Evolutionary conservation across 1,140 invertebrate genomes (phyloP).

Genomic region (Euura saliciscinereae): DNA sequence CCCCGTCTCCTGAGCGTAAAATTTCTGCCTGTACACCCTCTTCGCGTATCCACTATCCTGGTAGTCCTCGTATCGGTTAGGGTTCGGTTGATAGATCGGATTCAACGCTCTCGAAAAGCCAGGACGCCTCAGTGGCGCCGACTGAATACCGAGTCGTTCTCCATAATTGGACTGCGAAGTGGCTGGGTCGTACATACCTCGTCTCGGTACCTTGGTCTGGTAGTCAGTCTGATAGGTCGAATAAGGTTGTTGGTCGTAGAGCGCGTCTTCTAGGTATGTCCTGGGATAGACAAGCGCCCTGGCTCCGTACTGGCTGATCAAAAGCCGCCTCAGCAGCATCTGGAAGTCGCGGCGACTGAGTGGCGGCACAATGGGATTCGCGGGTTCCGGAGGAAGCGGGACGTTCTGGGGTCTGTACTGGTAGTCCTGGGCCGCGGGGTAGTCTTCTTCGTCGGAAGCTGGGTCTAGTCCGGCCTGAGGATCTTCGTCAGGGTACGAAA

Average conservation of each 20-base stretch:
- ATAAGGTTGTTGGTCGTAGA: slow-evolving; percentile 55
- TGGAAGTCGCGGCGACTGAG: slow-evolving; percentile 55
- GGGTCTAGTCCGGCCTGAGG: neutral
- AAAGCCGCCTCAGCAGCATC: slow-evolving; percentile 43
- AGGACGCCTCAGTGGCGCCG: slow-evolving; percentile 45
- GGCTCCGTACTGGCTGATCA: slow-evolving; percentile 53
- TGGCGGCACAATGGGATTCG: slow-evolving; percentile 50
- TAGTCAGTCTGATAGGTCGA: slow-evolving; percentile 48
- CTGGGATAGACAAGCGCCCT: slow-evolving; percentile 53
- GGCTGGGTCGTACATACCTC: slow-evolving; percentile 47
- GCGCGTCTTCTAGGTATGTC: slow-evolving; percentile 52
- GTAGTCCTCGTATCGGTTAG: slow-evolving; percentile 62
- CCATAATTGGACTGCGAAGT: slow-evolving; percentile 48
- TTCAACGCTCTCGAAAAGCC: slow-evolving; percentile 33
- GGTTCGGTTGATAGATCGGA: slow-evolving; percentile 43
- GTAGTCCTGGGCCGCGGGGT: slow-evolving; percentile 43
- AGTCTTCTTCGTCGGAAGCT: slow-evolving; percentile 41
- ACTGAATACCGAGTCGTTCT: slow-evolving; percentile 38
- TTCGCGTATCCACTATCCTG: slow-evolving; percentile 51
- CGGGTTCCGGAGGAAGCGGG: slow-evolving; percentile 50
- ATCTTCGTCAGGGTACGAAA: slow-evolving; percentile 18
- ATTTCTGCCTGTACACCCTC: slow-evolving; percentile 54
- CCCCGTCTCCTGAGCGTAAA: slow-evolving; percentile 44
- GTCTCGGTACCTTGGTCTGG: slow-evolving; percentile 38
- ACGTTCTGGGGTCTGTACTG: slow-evolving; percentile 40